Conservation (phyloP, 2,888 invertebrate species). For the Platycnemis pennipes region DNA sequence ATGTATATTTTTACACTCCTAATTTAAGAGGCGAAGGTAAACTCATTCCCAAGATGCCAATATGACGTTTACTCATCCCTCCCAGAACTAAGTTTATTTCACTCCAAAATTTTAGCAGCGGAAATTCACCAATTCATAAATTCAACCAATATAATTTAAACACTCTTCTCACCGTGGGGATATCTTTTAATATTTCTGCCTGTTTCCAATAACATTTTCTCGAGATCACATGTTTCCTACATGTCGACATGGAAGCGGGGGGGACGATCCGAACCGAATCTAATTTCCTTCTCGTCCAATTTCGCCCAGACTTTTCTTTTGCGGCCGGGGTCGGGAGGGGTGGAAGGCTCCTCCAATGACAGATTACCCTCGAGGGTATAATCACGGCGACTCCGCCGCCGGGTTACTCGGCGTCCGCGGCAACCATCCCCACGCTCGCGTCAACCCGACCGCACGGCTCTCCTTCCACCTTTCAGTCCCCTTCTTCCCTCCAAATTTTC, state of each 20-base stretch:
- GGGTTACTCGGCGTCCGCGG: neutral
- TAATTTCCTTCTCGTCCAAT: neutral
- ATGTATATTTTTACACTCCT: too few species aligned
- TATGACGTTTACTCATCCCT: too few species aligned
- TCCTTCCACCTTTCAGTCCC: neutral
- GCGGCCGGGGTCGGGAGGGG: neutral
- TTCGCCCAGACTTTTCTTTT: neutral
- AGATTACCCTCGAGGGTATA: slow-evolving; percentile 1
- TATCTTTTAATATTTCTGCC: too few species aligned
- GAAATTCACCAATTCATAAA: too few species aligned
- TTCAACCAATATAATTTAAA: too few species aligned
- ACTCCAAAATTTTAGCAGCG: too few species aligned
- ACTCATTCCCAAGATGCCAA: too few species aligned
- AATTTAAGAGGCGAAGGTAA: too few species aligned
- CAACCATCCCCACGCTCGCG: neutral
- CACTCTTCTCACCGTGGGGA: too few species aligned
- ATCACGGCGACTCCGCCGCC: neutral
- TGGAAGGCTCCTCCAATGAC: neutral
- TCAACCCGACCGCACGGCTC: neutral
- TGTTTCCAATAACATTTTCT: neutral
- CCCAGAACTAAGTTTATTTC: too few species aligned
- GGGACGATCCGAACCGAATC: neutral
- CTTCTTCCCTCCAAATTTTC: neutral
- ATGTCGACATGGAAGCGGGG: neutral
- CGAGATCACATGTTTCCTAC: neutral